These are phyloP conservation scores for Phainopepla nitens DNA, from an alignment of 2,113 vertebrate species.

Conservation along the genomic window DNA sequence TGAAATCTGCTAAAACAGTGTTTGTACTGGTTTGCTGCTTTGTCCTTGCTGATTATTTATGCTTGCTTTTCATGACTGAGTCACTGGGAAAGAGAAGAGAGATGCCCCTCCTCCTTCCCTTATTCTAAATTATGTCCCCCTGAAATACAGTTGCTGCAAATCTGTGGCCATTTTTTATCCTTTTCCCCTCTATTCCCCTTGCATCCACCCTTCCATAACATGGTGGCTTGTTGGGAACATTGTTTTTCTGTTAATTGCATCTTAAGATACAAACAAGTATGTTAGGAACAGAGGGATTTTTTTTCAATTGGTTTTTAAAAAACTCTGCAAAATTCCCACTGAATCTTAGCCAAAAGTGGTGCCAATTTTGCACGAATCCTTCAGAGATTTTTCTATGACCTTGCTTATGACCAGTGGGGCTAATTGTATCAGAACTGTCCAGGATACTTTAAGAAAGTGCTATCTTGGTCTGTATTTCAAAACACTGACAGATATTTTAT, in stretches of 20 bases:
- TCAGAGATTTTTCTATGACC: conserved; percentile 55
- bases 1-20: conserved; percentile 16
- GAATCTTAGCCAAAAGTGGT: conserved; percentile 59
- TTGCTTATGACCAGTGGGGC: conserved; percentile 47
- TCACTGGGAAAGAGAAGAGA: not conserved
- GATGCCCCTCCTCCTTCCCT: not conserved
- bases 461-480: conserved; percentile 74
- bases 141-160: not conserved
- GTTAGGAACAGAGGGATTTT: conserved; percentile 22
- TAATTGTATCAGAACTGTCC: conserved; percentile 65
- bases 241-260: conserved; percentile 30
- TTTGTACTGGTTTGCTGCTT: conserved; percentile 13
- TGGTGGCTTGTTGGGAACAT: not conserved
- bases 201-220: not conserved
- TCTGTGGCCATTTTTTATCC: not conserved
- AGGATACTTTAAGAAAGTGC: conserved; percentile 66
- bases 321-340: conserved; percentile 33
- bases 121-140: not conserved
- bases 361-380: conserved; percentile 60
- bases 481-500: conserved; percentile 78
- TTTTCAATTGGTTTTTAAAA: not conserved
- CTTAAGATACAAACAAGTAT: conserved; percentile 28
- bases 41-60: conserved; percentile 45
- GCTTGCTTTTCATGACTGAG: conserved; percentile 9
- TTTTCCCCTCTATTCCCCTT: not conserved